Evolutionary conservation across 2,113 vertebrate genomes (phyloP).

Genomic region (Mesocricetus auratus): DNA sequence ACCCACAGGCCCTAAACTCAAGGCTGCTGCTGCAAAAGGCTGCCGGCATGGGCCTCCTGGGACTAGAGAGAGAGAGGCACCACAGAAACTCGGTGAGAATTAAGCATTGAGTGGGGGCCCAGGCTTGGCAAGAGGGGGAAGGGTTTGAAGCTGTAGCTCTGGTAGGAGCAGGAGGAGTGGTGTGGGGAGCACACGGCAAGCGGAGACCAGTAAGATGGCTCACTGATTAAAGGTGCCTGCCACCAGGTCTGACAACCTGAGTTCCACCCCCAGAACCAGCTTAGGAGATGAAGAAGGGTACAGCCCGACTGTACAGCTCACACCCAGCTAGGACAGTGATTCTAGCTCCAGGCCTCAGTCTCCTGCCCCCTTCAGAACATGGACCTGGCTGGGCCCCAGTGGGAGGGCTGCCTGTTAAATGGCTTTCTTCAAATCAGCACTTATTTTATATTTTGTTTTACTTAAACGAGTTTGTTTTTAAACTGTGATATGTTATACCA

Average conservation of each 20-base stretch:
- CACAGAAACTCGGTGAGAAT: not conserved
- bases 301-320: too few species aligned
- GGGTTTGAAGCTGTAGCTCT: not conserved
- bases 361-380: not conserved
- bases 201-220: not conserved
- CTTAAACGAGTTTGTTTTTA: conserved; percentile 61
- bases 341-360: not conserved
- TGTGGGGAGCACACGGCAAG: too few species aligned
- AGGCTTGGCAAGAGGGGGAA: not conserved
- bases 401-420: not conserved
- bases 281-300: not conserved
- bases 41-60: not conserved
- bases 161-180: not conserved
- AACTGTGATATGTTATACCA: conserved; percentile 64
- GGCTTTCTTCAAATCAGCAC: conserved; percentile 62
- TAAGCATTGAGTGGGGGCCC: not conserved
- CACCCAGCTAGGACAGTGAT: not conserved
- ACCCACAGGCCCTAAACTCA: not conserved
- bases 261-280: not conserved
- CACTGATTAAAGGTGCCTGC: not conserved
- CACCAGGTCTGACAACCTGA: not conserved
- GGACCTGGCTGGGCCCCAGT: not conserved
- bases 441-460: conserved; percentile 47
- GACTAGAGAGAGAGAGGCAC: not conserved
- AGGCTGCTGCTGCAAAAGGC: not conserved